Evolutionary conservation across 2,888 invertebrate genomes (phyloP), one percentile per base, ranked within the genome.

Genomic region (Drosophila cyrtoloma): DNA sequence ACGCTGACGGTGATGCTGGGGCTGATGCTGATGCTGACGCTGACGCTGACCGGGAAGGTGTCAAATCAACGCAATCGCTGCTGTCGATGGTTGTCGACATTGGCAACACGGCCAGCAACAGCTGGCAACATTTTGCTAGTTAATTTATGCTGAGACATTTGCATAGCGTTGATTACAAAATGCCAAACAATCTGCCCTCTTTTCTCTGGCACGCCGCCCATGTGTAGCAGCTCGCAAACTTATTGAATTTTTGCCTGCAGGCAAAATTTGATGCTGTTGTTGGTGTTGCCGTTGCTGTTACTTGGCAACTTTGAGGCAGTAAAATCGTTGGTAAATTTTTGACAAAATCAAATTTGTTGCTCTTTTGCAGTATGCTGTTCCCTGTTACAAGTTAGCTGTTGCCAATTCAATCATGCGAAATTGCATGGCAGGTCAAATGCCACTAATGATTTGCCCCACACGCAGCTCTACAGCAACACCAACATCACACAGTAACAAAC

Each of bases 101-200:
- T 67, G 61, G 39, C 76, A 78, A 60, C 72, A 72, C 22, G 30
- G 19, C 47, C 47, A 47, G 58, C 76, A 70, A 71, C 72, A 76
- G 59, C 68, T 73, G 63, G 71, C 66, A 77, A 74, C 79, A 80
- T 71, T 68, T 81, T 73, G 72, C 71, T 91, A 86, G 82, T 90
- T 92, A 92, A 92, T 92, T 92, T 92, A 92, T 92, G 91, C 91
- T 77, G 75, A 77, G 81, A 75, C 87, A 90, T 90, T 89, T 89
- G 89, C 88, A 90, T 86, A 85, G 77, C 85, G 88, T 86, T 88
- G 89, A 88, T 88, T 87, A 87, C 89, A 80, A 85, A 87, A 86
- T 88, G 84, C 86, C 84, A 88, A 85, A 47, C 82, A 65, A 68
- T 73, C 63, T 75, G 76, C 75, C 74, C 71, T 61, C 74, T 67